phyloP scores from a whole-genome alignment of 2,888 invertebrate genomes.

The Macrosoma leucophasiata region DNA sequence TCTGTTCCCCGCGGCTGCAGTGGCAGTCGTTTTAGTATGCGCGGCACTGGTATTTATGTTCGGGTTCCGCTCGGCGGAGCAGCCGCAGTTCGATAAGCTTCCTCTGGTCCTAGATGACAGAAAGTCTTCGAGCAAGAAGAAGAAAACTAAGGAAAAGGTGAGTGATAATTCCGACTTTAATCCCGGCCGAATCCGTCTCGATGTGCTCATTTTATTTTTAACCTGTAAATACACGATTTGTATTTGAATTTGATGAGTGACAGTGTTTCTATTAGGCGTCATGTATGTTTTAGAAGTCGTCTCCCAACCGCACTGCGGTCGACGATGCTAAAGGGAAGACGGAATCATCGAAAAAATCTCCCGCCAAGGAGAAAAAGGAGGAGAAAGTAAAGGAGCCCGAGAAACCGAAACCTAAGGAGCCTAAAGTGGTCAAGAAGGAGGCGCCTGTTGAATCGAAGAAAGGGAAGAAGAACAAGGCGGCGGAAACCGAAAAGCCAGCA shows the following conservation, averaged over 20 bases:
- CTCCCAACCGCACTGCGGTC: slow-evolving; percentile 77
- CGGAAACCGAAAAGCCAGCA: slow-evolving; percentile 79
- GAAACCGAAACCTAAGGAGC: slow-evolving; percentile 65
- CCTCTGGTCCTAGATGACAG: slow-evolving; percentile 78
- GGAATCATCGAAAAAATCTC: slow-evolving; percentile 76
- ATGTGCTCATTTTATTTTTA: slow-evolving; percentile 71
- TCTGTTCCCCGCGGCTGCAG: slow-evolving; percentile 73
- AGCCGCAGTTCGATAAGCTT: slow-evolving; percentile 86
- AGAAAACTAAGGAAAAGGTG: slow-evolving; percentile 84
- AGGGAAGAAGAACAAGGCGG: slow-evolving; percentile 75
- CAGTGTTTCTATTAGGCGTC: background rate
- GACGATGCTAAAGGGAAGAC: slow-evolving; percentile 76
- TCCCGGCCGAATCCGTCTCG: slow-evolving; percentile 38
- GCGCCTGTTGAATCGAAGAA: slow-evolving; percentile 61
- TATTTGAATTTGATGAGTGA: slow-evolving; percentile 2
- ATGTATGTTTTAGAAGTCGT: slow-evolving; percentile 70
- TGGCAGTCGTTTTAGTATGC: slow-evolving; percentile 80
- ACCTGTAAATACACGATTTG: slow-evolving; percentile 50
- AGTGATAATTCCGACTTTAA: slow-evolving; percentile 37
- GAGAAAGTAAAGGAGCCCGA: slow-evolving; percentile 71
- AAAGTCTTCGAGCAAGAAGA: slow-evolving; percentile 80
- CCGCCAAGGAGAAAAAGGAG: slow-evolving; percentile 73
- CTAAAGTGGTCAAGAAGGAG: slow-evolving; percentile 62
- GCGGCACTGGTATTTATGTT: slow-evolving; percentile 85
- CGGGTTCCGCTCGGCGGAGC: slow-evolving; percentile 86